phyloP scores from a whole-genome alignment of 2,113 vertebrate species.

The Holacanthus passer region DNA sequence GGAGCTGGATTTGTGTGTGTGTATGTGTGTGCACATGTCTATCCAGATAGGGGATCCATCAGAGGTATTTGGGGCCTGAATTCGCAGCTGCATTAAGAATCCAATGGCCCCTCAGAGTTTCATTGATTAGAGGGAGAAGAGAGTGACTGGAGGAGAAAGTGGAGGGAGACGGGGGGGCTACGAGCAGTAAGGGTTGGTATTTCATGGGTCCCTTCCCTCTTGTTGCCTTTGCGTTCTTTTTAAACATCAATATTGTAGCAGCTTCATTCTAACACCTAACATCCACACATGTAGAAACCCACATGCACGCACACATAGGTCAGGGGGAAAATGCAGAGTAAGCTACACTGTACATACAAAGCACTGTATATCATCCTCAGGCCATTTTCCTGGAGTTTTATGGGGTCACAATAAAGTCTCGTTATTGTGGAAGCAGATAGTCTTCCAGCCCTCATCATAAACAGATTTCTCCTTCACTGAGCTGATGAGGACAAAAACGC shows the following conservation, averaged over 20 bases:
- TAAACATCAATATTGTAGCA: background rate
- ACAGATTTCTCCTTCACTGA: slow-evolving; percentile 67
- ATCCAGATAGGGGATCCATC: slow-evolving; percentile 40
- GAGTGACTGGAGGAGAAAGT: slow-evolving; percentile 21
- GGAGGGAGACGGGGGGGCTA: slow-evolving; percentile 3
- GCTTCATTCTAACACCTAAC: background rate
- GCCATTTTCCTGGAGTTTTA: slow-evolving; percentile 67
- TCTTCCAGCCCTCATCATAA: slow-evolving; percentile 61
- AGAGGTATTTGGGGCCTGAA: slow-evolving; percentile 36
- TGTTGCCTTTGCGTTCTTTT: slow-evolving; percentile 1
- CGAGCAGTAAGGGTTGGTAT: slow-evolving; percentile 37
- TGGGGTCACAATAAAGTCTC: slow-evolving; percentile 68
- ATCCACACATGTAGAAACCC: slow-evolving; percentile 16
- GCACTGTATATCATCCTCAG: slow-evolving; percentile 51
- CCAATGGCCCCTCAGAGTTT: slow-evolving; percentile 53
- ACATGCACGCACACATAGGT: slow-evolving; percentile 10
- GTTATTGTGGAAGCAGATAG: slow-evolving; percentile 69
- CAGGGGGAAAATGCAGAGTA: slow-evolving; percentile 18
- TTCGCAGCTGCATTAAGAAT: slow-evolving; percentile 57
- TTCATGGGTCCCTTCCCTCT: slow-evolving; percentile 47
- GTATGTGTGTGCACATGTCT: background rate
- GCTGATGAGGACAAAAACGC: slow-evolving; percentile 46
- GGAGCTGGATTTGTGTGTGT: slow-evolving; percentile 10
- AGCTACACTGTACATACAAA: slow-evolving; percentile 17
- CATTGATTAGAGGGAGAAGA: slow-evolving; percentile 46